Base-by-base conservation (phyloP, 2,113 vertebrate species). In the Tilapia sparmanii region DNA sequence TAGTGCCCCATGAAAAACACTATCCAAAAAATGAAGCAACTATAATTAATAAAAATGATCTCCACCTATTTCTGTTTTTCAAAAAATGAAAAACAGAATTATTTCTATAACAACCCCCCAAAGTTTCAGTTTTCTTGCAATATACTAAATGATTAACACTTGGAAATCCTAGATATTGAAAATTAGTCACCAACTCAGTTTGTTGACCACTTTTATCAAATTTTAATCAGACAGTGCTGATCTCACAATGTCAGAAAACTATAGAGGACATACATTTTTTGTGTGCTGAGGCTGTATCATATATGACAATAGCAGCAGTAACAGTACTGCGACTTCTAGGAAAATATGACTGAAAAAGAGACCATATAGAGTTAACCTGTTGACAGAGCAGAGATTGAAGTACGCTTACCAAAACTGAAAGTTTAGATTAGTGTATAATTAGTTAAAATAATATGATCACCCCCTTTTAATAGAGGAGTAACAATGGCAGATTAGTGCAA, bases 81-180 rank as follows among this genome's bases (percentile, higher is more conserved):
- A 59, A 18, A 59, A 59, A 59, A 59, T 31, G 13, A 59, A 59
- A 29, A 59, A 29, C 24, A 57, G 24, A 57, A 57, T 29, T 29
- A 9, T 57, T 57, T 26, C 12, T 57, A 15, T 26, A 15, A 15
- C n/a, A 1, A 6, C 19, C 19, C 19, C 8, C 16, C 6, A 53
- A 6, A 24, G 4, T 24, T 55, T 3, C 53, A 2, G 22, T 24
- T 55, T 55, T 2, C 11, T 24, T 57, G 7, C 12, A 57, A 16
- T 59, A 59, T 9, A 29, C 55, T 59, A 29, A 29, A 29, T 0
- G 0, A 59, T 57, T 0, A 55, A 26, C 54, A 55, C 54, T 55
- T 26, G 12, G 54, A 55, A 55, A 26, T 26, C 54, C 22, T 55
- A 26, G 11, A 8, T 55, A 55, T 55, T 4, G 26, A 55, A 55